Evolutionary conservation across 2,113 vertebrate genomes (phyloP).

Genomic region (Aramus guarauna): DNA sequence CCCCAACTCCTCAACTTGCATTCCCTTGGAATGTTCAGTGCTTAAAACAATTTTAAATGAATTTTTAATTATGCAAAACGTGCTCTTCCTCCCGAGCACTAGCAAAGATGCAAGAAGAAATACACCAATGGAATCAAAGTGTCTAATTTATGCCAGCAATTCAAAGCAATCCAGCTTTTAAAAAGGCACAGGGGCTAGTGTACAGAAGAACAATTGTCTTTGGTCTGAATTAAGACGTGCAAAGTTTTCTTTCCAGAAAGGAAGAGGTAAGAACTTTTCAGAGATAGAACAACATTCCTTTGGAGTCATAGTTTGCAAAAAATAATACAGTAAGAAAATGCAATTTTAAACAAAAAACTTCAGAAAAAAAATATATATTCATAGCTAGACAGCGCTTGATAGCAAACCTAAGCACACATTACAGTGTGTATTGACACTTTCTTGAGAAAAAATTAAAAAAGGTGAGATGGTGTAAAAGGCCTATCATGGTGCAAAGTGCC

Average conservation of each 20-base stretch:
- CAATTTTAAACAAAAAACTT: neutral
- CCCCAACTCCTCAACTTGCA: neutral
- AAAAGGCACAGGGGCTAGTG: neutral
- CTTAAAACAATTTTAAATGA: neutral
- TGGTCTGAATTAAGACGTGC: constrained; percentile 23
- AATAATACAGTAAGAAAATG: neutral
- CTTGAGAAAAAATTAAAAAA: neutral
- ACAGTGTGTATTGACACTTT: neutral
- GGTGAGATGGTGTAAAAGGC: neutral
- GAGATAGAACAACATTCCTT: neutral
- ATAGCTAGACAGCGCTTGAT: neutral
- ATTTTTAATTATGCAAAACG: constrained; percentile 41
- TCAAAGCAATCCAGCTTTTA: neutral
- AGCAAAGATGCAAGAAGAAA: neutral
- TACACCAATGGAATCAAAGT: neutral
- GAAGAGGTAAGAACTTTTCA: neutral
- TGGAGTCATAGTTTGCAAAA: neutral
- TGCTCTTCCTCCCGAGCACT: neutral
- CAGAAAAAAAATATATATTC: constrained; percentile 12
- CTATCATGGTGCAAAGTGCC: constrained; percentile 25
- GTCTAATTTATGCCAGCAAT: neutral
- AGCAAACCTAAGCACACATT: neutral
- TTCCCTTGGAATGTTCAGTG: neutral
- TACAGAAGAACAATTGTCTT: neutral
- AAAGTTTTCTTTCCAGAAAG: neutral